A percentile compares a stretch with the other conserved stretches of the same genome.
These are phyloP conservation scores for Calcarius lapponicus DNA, from an alignment of 2,797 vertebrate genomes.

Conservation along the genomic window DNA sequence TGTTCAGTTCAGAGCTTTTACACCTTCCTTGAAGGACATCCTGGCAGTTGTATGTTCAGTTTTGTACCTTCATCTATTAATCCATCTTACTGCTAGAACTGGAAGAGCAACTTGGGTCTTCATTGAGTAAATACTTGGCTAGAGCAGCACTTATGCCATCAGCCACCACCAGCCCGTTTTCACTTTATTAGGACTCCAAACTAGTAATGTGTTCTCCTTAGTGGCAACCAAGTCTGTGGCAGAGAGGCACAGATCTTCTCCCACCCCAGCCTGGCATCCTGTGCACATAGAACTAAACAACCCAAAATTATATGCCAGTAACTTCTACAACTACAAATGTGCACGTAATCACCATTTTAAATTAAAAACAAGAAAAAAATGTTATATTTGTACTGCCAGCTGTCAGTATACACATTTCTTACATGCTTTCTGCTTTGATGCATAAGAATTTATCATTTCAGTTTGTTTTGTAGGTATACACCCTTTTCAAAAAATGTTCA, in stretches of 20 bases:
- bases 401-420: neutral
- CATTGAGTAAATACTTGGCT: neutral
- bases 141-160: neutral
- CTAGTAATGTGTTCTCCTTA: neutral
- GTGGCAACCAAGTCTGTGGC: neutral
- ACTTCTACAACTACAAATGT: neutral
- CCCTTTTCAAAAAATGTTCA: accelerated
- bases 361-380: neutral
- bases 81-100: neutral
- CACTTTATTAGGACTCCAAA: neutral
- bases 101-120: neutral
- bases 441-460: neutral
- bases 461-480: neutral
- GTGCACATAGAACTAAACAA: neutral
- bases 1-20: neutral
- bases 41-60: neutral
- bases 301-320: neutral
- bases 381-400: neutral
- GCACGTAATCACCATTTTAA: neutral
- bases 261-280: neutral
- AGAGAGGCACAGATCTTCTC: neutral
- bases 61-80: neutral
- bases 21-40: neutral
- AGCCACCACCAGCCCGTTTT: neutral
- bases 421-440: neutral